Percentiles rank a stretch among this genome's conserved stretches.
Evolutionary conservation across 2,797 vertebrate genomes (phyloP).

Genomic region (Salarias fasciatus): DNA sequence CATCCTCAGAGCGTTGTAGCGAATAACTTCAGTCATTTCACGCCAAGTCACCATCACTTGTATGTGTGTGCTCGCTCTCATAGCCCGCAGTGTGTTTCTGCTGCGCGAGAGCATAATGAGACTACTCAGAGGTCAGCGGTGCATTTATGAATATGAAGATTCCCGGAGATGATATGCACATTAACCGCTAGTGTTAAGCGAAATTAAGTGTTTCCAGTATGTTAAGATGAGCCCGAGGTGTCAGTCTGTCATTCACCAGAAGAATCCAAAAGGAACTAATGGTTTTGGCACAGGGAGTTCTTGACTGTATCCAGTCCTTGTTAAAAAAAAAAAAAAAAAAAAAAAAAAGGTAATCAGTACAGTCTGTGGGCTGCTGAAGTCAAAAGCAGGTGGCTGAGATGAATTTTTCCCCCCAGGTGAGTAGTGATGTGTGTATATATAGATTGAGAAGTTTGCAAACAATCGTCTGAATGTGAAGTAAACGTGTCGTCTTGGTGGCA

Average conservation of each 20-base stretch:
- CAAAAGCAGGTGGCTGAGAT: conserved; percentile 7
- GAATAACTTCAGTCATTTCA: conserved; percentile 4
- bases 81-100: not conserved
- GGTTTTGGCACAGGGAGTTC: conserved; percentile 40
- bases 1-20: not conserved
- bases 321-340: no score
- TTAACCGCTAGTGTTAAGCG: conserved; percentile 38
- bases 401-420: conserved; percentile 12
- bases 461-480: conserved; percentile 19
- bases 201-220: conserved; percentile 48
- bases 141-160: conserved; percentile 32
- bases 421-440: not conserved
- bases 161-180: conserved; percentile 26
- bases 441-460: conserved; percentile 9
- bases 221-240: conserved; percentile 36
- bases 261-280: conserved; percentile 54
- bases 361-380: no score
- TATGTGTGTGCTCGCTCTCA: not conserved
- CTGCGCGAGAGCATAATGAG: conserved; percentile 6
- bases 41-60: not conserved
- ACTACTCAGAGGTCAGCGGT: conserved; percentile 30
- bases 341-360: conserved; percentile 34
- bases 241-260: conserved; percentile 51
- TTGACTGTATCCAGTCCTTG: conserved; percentile 36
- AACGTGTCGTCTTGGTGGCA: conserved; percentile 9